These are phyloP conservation scores for Aphelocoma californica DNA, from an alignment of 2,797 vertebrate species.

Conservation along the genomic window DNA sequence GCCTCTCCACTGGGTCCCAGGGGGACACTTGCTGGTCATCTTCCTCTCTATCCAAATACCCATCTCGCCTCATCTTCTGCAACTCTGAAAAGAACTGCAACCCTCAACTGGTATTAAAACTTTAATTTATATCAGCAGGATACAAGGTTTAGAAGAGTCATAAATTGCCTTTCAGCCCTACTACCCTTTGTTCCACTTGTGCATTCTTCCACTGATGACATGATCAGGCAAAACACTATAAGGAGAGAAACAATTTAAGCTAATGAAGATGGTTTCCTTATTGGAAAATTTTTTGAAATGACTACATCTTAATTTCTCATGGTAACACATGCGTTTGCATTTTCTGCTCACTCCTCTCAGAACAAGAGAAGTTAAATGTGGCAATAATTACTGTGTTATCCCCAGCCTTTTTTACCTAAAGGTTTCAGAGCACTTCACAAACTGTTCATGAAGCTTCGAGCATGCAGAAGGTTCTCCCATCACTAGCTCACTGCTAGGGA, in stretches of 20 bases:
- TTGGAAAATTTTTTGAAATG: background rate
- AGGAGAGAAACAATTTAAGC: background rate
- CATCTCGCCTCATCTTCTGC: background rate
- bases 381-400: background rate
- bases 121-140: background rate
- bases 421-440: background rate
- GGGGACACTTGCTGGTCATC: background rate
- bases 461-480: background rate
- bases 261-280: background rate
- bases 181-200: background rate
- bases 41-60: background rate
- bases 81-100: background rate
- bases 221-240: background rate
- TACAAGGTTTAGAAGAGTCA: background rate
- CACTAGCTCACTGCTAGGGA: background rate
- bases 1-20: background rate
- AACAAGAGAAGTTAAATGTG: background rate
- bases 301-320: background rate
- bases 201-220: background rate
- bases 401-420: background rate
- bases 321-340: background rate
- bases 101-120: background rate
- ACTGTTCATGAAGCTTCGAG: background rate
- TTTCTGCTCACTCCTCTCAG: background rate
- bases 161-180: background rate